phyloP scores from a whole-genome alignment of 2,113 vertebrate species.

The Eleginops maclovinus region DNA sequence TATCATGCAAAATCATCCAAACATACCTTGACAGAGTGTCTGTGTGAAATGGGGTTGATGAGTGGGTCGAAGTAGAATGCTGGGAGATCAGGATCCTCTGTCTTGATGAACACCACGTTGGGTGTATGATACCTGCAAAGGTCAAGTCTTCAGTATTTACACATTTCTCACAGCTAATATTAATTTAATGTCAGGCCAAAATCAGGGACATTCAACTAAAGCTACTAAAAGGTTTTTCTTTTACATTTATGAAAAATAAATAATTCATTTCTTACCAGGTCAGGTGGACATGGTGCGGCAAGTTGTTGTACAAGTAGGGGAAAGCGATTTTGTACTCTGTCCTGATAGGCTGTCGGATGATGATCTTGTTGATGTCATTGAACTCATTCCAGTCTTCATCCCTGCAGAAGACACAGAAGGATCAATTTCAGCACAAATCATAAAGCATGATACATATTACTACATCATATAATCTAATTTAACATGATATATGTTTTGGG shows the following conservation, averaged over 20 bases:
- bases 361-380: slow-evolving; percentile 99
- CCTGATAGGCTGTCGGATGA: slow-evolving; percentile 97
- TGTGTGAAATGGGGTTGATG: slow-evolving; percentile 98
- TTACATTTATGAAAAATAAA: not conserved
- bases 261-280: slow-evolving; percentile 86
- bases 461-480: not conserved
- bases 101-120: slow-evolving; percentile 99
- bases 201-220: not conserved
- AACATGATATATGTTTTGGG: not conserved
- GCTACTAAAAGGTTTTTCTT: no score
- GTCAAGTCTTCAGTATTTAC: not conserved
- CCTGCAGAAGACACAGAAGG: slow-evolving; percentile 72
- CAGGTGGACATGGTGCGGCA: slow-evolving; percentile 98
- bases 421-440: not conserved
- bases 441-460: not conserved
- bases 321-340: slow-evolving; percentile 99
- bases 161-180: not conserved
- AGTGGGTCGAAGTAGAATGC: slow-evolving; percentile 99
- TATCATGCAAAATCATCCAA: not conserved
- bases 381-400: slow-evolving; percentile 99
- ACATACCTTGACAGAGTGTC: slow-evolving; percentile 97
- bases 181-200: not conserved
- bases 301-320: slow-evolving; percentile 97
- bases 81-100: slow-evolving; percentile 97
- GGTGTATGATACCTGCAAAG: slow-evolving; percentile 95